Conservation (phyloP, 2,888 invertebrate species). For the Dicranocentrus wangi region DNA sequence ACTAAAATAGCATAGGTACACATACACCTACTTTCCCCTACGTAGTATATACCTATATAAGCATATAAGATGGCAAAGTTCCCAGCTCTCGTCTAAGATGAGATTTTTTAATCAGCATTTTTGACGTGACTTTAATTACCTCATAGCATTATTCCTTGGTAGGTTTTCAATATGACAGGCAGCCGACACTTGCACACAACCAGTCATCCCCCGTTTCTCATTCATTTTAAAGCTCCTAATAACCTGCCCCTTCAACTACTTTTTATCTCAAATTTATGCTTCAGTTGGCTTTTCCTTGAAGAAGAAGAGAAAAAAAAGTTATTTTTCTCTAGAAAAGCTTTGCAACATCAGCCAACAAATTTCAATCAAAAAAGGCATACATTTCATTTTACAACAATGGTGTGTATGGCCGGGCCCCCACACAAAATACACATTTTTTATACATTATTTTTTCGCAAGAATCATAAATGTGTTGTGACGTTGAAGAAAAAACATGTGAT, state of each 20-base stretch:
- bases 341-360: too few species aligned
- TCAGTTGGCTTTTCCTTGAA: slow-evolving; percentile 4
- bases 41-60: not conserved
- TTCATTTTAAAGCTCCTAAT: not conserved
- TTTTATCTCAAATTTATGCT: not conserved
- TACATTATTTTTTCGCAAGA: too few species aligned
- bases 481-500: too few species aligned
- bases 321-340: not conserved
- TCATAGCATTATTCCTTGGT: slow-evolving; percentile 7
- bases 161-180: not conserved
- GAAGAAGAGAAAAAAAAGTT: not conserved
- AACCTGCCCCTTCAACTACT: not conserved
- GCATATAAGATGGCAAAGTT: slow-evolving; percentile 1
- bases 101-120: slow-evolving; percentile 32
- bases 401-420: too few species aligned
- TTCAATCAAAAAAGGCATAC: too few species aligned
- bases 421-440: too few species aligned
- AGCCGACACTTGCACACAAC: not conserved
- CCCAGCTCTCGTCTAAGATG: slow-evolving; percentile 1
- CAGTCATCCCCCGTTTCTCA: not conserved
- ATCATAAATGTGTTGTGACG: too few species aligned
- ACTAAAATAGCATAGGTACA: not conserved
- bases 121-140: slow-evolving; percentile 50
- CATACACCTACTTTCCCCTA: not conserved
- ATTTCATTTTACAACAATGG: too few species aligned